Evolutionary conservation across 2,888 invertebrate genomes (phyloP).

Genomic region (Drosophila formosana): DNA sequence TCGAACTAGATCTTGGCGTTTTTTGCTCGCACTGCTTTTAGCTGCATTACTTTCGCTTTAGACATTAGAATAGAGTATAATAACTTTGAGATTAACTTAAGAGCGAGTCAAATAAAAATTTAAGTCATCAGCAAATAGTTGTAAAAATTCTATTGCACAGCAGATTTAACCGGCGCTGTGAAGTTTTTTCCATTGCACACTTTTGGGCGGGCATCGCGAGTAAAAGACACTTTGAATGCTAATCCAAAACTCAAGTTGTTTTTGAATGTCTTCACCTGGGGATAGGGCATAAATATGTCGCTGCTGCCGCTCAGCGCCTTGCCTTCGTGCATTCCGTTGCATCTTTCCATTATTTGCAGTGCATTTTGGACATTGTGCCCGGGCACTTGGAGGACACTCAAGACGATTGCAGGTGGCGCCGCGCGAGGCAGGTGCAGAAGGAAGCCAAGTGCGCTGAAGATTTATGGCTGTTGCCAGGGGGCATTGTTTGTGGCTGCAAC

Average conservation of each 20-base stretch:
- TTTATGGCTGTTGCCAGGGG: slow-evolving; percentile 67
- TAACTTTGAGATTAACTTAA: slow-evolving; percentile 19
- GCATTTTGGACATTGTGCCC: slow-evolving; percentile 74
- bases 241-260: slow-evolving; percentile 8
- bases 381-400: slow-evolving; percentile 64
- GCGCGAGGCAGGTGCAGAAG: neutral
- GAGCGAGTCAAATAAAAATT: neutral
- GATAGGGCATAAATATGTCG: slow-evolving; percentile 62
- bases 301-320: slow-evolving; percentile 26
- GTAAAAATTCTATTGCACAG: neutral
- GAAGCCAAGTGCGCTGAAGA: slow-evolving; percentile 72
- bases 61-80: slow-evolving; percentile 50
- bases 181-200: neutral
- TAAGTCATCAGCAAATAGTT: slow-evolving; percentile 1
- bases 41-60: slow-evolving; percentile 44
- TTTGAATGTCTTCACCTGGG: slow-evolving; percentile 31
- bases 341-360: slow-evolving; percentile 58
- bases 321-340: slow-evolving; percentile 26
- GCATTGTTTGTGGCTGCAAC: slow-evolving; percentile 26
- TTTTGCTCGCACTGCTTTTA: slow-evolving; percentile 26
- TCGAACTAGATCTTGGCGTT: slow-evolving; percentile 17
- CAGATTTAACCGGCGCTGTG: neutral
- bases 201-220: neutral
- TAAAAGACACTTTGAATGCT: neutral
- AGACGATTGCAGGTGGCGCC: slow-evolving; percentile 57